These are phyloP conservation scores for Aleiodes leptofemur DNA, from an alignment of 2,888 invertebrate species.

Conservation along the genomic window DNA sequence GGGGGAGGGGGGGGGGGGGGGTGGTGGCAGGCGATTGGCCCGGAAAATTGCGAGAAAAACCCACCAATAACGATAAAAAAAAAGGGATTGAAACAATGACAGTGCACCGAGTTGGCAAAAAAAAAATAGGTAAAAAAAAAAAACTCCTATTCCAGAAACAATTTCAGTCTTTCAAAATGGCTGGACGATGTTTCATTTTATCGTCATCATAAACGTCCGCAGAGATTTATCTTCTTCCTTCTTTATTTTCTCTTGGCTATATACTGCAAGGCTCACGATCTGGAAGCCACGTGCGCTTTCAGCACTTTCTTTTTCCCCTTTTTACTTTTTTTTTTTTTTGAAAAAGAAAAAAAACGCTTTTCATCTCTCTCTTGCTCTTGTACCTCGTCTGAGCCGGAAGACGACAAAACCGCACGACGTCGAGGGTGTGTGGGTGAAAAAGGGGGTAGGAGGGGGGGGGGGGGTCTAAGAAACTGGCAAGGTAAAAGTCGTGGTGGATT, in stretches of 20 bases:
- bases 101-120: conserved; percentile 16
- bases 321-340: conserved; percentile 2
- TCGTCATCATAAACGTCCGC: conserved; percentile 55
- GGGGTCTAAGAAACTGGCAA: conserved; percentile 20
- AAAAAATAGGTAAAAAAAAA: conserved; percentile 27
- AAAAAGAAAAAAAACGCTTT: too few species aligned
- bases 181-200: conserved; percentile 52
- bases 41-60: too few species aligned
- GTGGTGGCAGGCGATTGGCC: too few species aligned
- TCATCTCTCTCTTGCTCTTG: too few species aligned
- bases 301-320: conserved; percentile 40
- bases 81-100: conserved; percentile 21
- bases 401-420: conserved; percentile 19
- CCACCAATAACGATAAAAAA: background rate
- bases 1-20: too few species aligned
- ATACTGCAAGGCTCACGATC: conserved; percentile 33
- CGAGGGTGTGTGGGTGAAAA: background rate
- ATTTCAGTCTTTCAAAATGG: conserved; percentile 55
- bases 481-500: background rate
- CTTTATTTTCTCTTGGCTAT: conserved; percentile 37
- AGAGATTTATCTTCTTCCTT: conserved; percentile 46
- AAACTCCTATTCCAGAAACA: conserved; percentile 48
- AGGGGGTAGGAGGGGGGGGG: background rate
- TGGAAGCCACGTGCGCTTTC: conserved; percentile 31
- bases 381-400: conserved; percentile 3